Evolutionary conservation across 1,140 invertebrate genomes (phyloP).

Genomic region (Caerostris extrusa): DNA sequence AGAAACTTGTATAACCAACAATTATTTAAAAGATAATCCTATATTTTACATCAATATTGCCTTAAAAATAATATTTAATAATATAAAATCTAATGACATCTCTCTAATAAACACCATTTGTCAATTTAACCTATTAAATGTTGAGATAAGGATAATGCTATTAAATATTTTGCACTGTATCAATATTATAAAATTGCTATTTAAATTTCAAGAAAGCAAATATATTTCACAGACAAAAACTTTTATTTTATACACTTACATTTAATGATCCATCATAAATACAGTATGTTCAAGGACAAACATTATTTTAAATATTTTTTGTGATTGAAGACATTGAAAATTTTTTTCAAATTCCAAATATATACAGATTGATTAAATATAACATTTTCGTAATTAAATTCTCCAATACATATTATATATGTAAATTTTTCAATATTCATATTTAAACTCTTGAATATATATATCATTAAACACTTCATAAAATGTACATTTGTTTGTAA

Average conservation of each 20-base stretch:
- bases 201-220: neutral
- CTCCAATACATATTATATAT: neutral
- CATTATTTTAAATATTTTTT: neutral
- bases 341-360: neutral
- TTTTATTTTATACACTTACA: neutral
- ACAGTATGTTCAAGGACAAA: neutral
- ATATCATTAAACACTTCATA: neutral
- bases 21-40: too few relatives aligned
- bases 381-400: neutral
- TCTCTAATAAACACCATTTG: too few relatives aligned
- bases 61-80: too few relatives aligned
- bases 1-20: too few relatives aligned
- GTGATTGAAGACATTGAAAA: conserved; percentile 1
- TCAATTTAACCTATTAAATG: too few relatives aligned
- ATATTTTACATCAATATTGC: too few relatives aligned
- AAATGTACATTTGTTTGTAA: conserved; percentile 19
- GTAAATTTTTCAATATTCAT: neutral
- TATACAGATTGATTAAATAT: neutral
- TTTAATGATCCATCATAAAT: neutral
- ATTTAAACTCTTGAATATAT: conserved; percentile 9
- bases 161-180: neutral
- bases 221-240: neutral
- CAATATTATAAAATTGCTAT: neutral
- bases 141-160: too few relatives aligned
- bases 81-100: too few relatives aligned